Conservation (phyloP, 2,113 vertebrate species). For the Ctenomys sociabilis region DNA sequence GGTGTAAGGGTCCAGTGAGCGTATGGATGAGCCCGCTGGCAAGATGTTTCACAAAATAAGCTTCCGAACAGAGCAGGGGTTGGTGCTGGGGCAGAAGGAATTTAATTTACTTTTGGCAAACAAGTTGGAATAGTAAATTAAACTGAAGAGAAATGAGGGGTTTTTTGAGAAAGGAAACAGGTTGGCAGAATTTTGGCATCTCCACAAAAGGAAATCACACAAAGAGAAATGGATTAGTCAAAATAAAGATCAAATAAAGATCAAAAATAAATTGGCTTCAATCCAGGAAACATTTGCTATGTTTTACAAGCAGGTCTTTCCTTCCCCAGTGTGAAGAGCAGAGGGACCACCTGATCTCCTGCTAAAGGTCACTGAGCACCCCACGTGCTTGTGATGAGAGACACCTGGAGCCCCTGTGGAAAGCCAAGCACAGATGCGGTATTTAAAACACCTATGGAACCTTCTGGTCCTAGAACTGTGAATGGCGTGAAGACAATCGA, state of each 20-base stretch:
- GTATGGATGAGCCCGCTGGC: constrained; percentile 77
- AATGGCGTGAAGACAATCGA: not conserved
- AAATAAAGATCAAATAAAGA: constrained; percentile 89
- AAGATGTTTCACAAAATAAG: constrained; percentile 78
- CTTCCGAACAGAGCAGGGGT: constrained; percentile 69
- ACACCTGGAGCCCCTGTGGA: constrained; percentile 61
- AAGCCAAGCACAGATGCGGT: fast-evolving
- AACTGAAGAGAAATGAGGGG: constrained; percentile 84
- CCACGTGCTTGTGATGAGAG: constrained; percentile 76
- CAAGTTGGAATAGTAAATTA: constrained; percentile 84
- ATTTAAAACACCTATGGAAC: constrained; percentile 52
- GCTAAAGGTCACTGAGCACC: constrained; percentile 83
- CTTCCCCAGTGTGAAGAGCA: constrained; percentile 83
- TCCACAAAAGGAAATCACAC: constrained; percentile 88
- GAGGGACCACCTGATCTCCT: constrained; percentile 86
- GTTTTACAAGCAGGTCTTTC: constrained; percentile 86
- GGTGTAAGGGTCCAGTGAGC: constrained; percentile 69
- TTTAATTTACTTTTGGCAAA: constrained; percentile 87
- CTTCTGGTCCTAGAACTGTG: not conserved
- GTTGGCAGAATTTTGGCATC: constrained; percentile 89
- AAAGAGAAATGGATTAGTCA: constrained; percentile 88
- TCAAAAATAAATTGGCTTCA: constrained; percentile 87
- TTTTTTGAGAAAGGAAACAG: constrained; percentile 85
- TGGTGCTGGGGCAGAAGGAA: constrained; percentile 58
- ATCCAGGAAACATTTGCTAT: constrained; percentile 87